Evolutionary conservation across 1,140 invertebrate genomes (phyloP).

Genomic region (Euborellia annulipes): DNA sequence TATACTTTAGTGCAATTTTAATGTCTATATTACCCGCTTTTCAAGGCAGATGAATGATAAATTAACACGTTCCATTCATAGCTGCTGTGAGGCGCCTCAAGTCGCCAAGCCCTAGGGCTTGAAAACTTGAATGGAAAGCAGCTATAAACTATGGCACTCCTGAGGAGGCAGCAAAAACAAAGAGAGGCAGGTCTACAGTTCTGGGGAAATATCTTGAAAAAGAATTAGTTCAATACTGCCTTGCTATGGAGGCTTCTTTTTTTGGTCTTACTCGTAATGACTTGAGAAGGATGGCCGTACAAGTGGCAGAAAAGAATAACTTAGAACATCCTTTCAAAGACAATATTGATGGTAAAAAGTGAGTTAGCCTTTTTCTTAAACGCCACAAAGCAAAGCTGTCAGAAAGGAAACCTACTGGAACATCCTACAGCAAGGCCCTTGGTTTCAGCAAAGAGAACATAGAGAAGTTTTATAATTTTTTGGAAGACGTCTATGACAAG

Average conservation of each 20-base stretch:
- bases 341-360: conserved; percentile 12
- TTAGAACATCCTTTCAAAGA: conserved; percentile 10
- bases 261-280: conserved; percentile 17
- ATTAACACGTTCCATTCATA: no score
- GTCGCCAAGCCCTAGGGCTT: no score
- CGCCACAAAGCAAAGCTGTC: conserved; percentile 6
- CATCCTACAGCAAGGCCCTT: conserved; percentile 17
- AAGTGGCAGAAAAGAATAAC: conserved; percentile 20
- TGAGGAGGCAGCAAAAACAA: conserved; percentile 6
- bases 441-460: conserved; percentile 21
- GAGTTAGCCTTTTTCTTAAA: conserved; percentile 10
- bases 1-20: no score
- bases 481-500: conserved; percentile 17
- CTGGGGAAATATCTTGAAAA: conserved; percentile 14
- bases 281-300: conserved; percentile 14
- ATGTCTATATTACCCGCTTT: no score
- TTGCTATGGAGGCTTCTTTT: conserved; percentile 14
- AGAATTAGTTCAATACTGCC: conserved; percentile 15
- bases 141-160: conserved; percentile 2
- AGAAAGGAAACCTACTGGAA: conserved; percentile 13
- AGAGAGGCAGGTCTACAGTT: conserved; percentile 10
- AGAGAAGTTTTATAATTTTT: conserved; percentile 21
- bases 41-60: no score
- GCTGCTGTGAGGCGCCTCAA: no score
- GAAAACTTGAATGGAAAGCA: no score